Conservation (phyloP, 1,140 invertebrate species). For the Zaprionus taronus region DNA sequence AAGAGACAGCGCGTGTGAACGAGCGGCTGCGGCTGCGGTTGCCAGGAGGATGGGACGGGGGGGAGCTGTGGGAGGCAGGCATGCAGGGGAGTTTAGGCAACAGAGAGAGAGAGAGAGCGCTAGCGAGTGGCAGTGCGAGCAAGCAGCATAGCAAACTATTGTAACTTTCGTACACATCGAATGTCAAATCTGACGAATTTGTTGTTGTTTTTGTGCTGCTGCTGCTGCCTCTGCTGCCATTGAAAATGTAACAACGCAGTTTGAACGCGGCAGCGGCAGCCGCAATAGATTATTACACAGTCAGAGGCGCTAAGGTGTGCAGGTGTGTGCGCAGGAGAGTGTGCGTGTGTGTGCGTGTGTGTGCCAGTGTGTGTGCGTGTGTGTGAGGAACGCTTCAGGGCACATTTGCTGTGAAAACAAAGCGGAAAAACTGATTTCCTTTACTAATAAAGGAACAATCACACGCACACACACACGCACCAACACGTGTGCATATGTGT, state of each 20-base stretch:
- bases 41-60: background rate
- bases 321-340: background rate
- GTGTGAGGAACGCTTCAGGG: background rate
- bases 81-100: too few relatives aligned
- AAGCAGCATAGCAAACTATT: slow-evolving; percentile 4
- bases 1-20: slow-evolving; percentile 2
- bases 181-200: slow-evolving; percentile 28
- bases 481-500: background rate
- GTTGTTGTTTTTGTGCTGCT: slow-evolving; percentile 14
- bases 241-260: slow-evolving; percentile 14
- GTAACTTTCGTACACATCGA: slow-evolving; percentile 11
- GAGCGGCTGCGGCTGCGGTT: slow-evolving; percentile 5
- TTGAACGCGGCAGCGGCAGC: background rate
- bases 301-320: background rate
- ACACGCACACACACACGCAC: background rate
- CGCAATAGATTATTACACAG: background rate
- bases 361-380: background rate
- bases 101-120: too few relatives aligned
- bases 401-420: slow-evolving; percentile 4
- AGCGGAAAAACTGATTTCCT: slow-evolving; percentile 4
- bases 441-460: background rate
- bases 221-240: background rate
- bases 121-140: too few relatives aligned
- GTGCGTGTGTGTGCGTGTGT: background rate
- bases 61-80: too few relatives aligned